phyloP scores from a whole-genome alignment of 2,113 vertebrate species.

The Malurus elegans region DNA sequence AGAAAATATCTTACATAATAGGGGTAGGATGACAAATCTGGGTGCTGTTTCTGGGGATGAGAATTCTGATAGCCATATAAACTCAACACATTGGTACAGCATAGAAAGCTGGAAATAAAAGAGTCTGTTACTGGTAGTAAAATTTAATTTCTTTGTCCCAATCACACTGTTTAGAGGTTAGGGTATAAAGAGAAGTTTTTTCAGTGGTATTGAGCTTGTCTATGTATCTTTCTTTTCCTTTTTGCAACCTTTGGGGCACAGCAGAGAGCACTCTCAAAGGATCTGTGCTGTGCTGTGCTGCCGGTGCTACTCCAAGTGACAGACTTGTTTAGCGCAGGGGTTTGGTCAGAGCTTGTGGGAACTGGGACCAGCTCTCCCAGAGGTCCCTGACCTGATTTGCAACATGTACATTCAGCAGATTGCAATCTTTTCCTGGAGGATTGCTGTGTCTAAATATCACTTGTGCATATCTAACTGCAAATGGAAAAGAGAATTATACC shows the following conservation, averaged over 20 bases:
- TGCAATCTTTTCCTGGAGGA: not conserved
- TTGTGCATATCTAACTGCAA: not conserved
- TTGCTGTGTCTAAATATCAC: not conserved
- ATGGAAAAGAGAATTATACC: not conserved
- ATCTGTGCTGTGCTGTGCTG: not conserved
- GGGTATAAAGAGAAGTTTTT: not conserved
- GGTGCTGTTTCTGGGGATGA: not conserved
- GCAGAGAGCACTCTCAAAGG: not conserved
- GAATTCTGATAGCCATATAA: not conserved
- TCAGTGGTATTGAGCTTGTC: not conserved
- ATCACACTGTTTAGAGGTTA: not conserved
- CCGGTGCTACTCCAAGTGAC: not conserved
- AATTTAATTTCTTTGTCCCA: not conserved
- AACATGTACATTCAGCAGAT: not conserved
- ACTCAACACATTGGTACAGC: fast-evolving
- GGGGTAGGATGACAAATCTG: not conserved
- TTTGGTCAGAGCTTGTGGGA: not conserved
- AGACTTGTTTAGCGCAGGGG: not conserved
- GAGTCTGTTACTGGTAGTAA: not conserved
- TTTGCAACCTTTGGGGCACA: not conserved
- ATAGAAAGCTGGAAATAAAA: not conserved
- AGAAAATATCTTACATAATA: not conserved
- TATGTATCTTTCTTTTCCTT: not conserved
- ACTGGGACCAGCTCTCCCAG: not conserved
- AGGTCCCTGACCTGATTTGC: not conserved